Evolutionary conservation across 1,140 invertebrate species (phyloP).

Genomic region (Aplysia californica): DNA sequence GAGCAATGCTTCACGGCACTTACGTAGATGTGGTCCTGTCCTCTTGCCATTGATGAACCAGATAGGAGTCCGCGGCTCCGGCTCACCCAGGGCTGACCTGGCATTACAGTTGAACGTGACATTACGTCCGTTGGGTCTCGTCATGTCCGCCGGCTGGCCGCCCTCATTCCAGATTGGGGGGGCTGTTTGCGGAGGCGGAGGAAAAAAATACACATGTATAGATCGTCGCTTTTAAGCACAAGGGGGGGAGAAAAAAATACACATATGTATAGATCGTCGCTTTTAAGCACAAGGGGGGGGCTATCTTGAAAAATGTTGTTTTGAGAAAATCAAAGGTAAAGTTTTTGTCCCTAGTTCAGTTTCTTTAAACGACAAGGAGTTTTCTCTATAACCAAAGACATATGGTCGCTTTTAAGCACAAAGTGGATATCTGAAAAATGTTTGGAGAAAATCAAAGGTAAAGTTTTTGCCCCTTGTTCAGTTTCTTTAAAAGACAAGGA

Average conservation of each 20-base stretch:
- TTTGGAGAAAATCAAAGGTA: too few relatives aligned
- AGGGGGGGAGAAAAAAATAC: not conserved
- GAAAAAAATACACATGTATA: not conserved
- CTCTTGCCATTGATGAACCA: constrained; percentile 25
- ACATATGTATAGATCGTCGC: not conserved
- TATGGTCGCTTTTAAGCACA: too few relatives aligned
- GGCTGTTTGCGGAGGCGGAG: constrained; percentile 1
- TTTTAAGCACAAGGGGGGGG: not conserved
- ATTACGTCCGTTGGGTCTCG: not conserved
- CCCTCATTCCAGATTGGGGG: not conserved
- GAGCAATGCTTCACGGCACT: not conserved
- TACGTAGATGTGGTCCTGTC: not conserved
- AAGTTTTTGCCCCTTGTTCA: too few relatives aligned
- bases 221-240: not conserved
- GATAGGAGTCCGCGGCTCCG: not conserved
- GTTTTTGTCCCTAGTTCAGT: not conserved
- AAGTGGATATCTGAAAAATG: too few relatives aligned
- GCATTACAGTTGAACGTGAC: constrained; percentile 9
- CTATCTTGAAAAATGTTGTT: not conserved
- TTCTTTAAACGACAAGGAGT: too few relatives aligned
- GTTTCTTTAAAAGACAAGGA: too few relatives aligned
- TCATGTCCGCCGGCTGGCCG: constrained; percentile 8
- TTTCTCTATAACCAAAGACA: too few relatives aligned
- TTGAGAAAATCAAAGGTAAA: not conserved
- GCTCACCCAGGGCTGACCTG: constrained; percentile 3